Conservation (phyloP, 2,888 invertebrate genomes). For the Zootermopsis nevadensis region DNA sequence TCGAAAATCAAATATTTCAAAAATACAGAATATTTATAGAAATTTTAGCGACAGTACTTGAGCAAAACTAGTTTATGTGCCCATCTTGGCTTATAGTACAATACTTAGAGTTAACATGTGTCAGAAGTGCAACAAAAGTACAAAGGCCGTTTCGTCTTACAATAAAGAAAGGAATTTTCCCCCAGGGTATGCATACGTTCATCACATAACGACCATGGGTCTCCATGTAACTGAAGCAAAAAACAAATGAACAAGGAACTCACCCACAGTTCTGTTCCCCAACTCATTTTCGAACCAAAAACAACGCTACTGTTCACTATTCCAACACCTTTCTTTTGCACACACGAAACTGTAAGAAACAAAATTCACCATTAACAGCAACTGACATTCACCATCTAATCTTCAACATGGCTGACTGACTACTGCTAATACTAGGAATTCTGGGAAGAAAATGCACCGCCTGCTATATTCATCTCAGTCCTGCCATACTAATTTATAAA, state of each 20-base stretch:
- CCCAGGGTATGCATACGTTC: constrained; percentile 21
- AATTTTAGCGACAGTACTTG: too few species aligned
- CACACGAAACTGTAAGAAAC: constrained; percentile 38
- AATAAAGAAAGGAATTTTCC: constrained; percentile 33
- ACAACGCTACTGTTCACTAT: constrained; percentile 32
- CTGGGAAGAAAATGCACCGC: neutral
- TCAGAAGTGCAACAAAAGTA: neutral
- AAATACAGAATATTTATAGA: too few species aligned
- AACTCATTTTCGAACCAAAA: constrained; percentile 67
- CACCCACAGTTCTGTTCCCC: constrained; percentile 78
- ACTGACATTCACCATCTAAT: constrained; percentile 34
- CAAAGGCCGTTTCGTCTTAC: neutral
- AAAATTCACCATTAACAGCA: constrained; percentile 48
- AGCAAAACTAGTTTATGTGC: too few species aligned
- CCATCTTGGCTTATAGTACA: too few species aligned
- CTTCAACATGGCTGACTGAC: constrained; percentile 50
- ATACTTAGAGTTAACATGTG: neutral
- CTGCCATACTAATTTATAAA: too few species aligned
- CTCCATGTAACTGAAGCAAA: neutral
- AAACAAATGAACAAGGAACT: constrained; percentile 59
- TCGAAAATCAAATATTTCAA: too few species aligned
- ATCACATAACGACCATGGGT: neutral
- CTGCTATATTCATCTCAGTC: too few species aligned
- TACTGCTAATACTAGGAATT: neutral
- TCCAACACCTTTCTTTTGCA: constrained; percentile 45